Evolutionary conservation across 1,140 invertebrate genomes (phyloP).

Genomic region (Meloidogyne floridensis): DNA sequence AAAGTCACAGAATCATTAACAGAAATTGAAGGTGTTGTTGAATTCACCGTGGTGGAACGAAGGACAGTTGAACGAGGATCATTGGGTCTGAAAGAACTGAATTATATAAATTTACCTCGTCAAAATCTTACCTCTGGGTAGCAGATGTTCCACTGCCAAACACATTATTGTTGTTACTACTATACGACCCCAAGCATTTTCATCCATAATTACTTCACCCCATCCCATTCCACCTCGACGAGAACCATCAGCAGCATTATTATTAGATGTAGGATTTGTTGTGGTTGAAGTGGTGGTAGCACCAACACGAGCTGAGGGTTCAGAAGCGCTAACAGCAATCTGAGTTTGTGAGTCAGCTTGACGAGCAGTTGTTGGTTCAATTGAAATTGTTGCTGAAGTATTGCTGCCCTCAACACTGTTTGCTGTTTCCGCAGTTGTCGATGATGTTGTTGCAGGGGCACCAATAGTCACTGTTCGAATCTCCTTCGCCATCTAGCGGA

Average conservation of each 20-base stretch:
- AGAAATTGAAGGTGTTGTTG: conserved; percentile 1
- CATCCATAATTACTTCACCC: background rate
- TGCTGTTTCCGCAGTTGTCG: background rate
- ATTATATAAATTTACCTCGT: background rate
- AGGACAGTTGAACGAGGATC: background rate
- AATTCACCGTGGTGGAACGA: background rate
- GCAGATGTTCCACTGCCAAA: background rate
- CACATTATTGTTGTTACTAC: background rate
- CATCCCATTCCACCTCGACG: background rate
- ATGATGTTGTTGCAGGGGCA: background rate
- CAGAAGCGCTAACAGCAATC: background rate
- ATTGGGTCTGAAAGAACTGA: background rate
- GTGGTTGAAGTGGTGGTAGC: background rate
- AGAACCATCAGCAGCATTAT: background rate
- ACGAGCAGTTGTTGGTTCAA: background rate
- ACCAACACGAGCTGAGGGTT: background rate
- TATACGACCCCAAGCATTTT: background rate
- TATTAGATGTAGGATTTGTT: background rate
- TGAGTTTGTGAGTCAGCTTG: background rate
- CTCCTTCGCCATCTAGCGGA: conserved; percentile 32
- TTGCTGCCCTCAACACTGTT: background rate
- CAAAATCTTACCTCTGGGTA: background rate
- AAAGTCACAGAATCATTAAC: background rate
- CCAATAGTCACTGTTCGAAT: conserved; percentile 30
- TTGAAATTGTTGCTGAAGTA: background rate